Conservation (phyloP, 2,113 vertebrate genomes). For the Tragelaphus strepsiceros region DNA sequence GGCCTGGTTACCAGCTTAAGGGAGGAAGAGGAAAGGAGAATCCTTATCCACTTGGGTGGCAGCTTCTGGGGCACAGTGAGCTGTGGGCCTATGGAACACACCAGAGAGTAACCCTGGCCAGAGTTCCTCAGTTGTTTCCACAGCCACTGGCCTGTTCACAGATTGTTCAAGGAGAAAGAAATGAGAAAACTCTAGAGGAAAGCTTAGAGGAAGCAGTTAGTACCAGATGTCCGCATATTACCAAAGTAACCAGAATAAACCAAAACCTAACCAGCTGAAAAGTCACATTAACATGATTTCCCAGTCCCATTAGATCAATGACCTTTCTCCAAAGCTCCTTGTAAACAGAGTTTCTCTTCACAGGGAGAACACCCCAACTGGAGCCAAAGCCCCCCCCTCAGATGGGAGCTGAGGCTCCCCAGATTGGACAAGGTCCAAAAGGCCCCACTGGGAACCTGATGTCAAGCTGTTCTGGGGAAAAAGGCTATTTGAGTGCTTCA, state of each 20-base stretch:
- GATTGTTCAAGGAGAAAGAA: background rate
- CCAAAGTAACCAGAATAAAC: background rate
- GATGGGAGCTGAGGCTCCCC: background rate
- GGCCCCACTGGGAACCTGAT: background rate
- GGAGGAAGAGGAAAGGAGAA: background rate
- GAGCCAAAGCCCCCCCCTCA: background rate
- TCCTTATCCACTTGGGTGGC: background rate
- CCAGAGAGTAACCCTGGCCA: background rate
- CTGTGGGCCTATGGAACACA: background rate
- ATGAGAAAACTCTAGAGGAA: background rate
- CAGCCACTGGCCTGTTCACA: background rate
- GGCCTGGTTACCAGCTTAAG: background rate
- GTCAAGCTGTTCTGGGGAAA: background rate
- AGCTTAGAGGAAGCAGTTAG: background rate
- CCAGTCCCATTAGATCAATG: background rate
- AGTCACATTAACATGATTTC: background rate
- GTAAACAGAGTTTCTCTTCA: background rate
- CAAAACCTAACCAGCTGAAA: background rate
- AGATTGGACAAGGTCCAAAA: background rate
- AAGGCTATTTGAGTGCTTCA: accelerated
- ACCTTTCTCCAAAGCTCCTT: background rate
- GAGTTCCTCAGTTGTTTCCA: background rate
- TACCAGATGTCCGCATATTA: background rate
- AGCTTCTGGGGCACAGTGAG: background rate
- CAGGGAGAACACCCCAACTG: background rate